phyloP scores from a whole-genome alignment of 2,797 vertebrate species.

The Ispidina picta region DNA sequence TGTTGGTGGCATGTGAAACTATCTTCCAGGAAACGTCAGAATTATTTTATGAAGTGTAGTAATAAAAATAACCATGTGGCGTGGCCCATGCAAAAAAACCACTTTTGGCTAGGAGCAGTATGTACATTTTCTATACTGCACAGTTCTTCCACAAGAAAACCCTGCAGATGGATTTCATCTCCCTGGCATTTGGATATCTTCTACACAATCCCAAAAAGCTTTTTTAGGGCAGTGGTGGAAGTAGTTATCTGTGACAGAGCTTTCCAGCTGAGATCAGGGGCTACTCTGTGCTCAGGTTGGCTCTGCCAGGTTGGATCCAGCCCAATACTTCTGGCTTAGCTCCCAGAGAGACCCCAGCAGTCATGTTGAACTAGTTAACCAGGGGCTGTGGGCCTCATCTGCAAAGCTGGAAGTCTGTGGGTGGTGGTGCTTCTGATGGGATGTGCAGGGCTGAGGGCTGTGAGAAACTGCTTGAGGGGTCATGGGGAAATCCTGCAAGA shows the following conservation, averaged over 20 bases:
- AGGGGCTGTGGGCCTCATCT: neutral
- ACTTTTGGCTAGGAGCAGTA: neutral
- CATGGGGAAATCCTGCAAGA: neutral
- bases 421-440: neutral
- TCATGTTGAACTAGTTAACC: neutral
- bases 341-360: neutral
- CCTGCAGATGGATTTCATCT: slow-evolving; percentile 55
- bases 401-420: neutral
- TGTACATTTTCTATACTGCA: neutral
- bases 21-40: slow-evolving; percentile 48
- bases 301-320: neutral
- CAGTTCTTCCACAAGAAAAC: neutral
- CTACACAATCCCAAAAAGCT: neutral
- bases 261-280: neutral
- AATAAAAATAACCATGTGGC: slow-evolving; percentile 56
- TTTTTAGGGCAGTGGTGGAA: neutral
- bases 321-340: neutral
- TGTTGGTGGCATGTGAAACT: slow-evolving; percentile 56
- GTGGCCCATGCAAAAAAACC: slow-evolving; percentile 6
- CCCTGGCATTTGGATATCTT: neutral
- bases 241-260: neutral
- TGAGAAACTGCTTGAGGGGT: neutral
- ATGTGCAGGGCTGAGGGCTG: neutral
- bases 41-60: slow-evolving; percentile 61
- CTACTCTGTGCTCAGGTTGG: neutral